These are phyloP conservation scores for Pangasius mekongensis DNA, from an alignment of 2,797 vertebrate species.

Conservation along the genomic window DNA sequence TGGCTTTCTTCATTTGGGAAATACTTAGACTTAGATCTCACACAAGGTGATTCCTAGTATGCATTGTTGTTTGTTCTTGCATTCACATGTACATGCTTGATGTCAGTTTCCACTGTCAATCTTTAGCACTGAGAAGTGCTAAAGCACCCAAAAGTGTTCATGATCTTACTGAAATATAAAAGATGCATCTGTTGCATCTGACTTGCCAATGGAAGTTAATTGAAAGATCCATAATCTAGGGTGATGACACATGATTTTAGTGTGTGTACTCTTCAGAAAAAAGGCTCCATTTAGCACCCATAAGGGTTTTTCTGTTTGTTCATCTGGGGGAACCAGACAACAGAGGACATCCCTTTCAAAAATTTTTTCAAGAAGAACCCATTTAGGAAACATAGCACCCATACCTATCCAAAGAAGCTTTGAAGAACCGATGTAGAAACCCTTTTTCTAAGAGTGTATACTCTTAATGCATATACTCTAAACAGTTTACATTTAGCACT, in stretches of 20 bases:
- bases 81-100: not conserved
- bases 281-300: not conserved
- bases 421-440: not conserved
- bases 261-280: not conserved
- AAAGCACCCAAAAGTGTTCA: not conserved
- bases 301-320: not conserved
- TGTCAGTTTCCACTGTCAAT: not conserved
- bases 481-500: not conserved
- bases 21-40: constrained; percentile 3
- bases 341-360: not conserved
- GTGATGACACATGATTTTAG: not conserved
- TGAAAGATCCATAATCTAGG: not conserved
- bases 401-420: not conserved
- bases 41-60: not conserved
- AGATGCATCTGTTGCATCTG: not conserved
- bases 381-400: not conserved
- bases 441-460: not conserved
- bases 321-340: not conserved
- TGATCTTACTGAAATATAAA: constrained; percentile 2
- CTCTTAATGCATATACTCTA: not conserved
- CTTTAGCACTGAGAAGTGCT: not conserved
- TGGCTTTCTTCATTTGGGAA: constrained; percentile 24
- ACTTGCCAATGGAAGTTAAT: not conserved
- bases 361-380: not conserved
- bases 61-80: not conserved